phyloP scores from a whole-genome alignment of 2,888 invertebrate species.

The Diarsia brunnea region DNA sequence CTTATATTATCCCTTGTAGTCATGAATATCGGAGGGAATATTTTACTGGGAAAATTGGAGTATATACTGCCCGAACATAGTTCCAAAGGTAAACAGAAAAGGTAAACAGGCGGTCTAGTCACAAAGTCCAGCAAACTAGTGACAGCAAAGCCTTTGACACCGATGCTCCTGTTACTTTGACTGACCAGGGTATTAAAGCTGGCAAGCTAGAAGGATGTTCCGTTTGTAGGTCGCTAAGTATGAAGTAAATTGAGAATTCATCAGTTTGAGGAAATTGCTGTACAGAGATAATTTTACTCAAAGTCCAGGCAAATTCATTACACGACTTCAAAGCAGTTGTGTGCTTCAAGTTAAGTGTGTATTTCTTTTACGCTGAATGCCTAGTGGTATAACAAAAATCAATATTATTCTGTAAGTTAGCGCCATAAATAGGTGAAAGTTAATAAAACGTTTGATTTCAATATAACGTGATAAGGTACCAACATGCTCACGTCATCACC shows the following conservation, averaged over 20 bases:
- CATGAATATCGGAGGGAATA: conserved; percentile 6
- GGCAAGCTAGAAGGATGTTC: neutral
- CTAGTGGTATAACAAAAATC: too few species aligned
- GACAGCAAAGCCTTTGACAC: conserved; percentile 10
- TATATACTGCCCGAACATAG: too few species aligned
- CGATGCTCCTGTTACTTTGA: neutral
- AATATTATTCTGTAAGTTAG: too few species aligned
- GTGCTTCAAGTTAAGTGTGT: neutral
- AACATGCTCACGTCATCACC: neutral
- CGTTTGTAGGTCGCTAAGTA: neutral
- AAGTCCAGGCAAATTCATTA: neutral
- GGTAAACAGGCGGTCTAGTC: neutral
- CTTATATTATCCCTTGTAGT: conserved; percentile 6
- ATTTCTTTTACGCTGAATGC: neutral
- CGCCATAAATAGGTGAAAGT: neutral
- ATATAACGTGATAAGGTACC: neutral
- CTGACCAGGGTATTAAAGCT: conserved; percentile 1
- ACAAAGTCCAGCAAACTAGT: conserved; percentile 4
- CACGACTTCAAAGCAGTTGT: too few species aligned
- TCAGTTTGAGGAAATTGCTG: neutral
- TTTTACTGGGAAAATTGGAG: neutral
- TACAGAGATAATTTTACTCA: neutral
- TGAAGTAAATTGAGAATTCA: conserved; percentile 10
- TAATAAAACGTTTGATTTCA: neutral
- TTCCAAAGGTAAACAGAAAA: neutral